Evolutionary conservation across 2,797 vertebrate genomes (phyloP).

Genomic region (Hyperoplus lanceolatus): DNA sequence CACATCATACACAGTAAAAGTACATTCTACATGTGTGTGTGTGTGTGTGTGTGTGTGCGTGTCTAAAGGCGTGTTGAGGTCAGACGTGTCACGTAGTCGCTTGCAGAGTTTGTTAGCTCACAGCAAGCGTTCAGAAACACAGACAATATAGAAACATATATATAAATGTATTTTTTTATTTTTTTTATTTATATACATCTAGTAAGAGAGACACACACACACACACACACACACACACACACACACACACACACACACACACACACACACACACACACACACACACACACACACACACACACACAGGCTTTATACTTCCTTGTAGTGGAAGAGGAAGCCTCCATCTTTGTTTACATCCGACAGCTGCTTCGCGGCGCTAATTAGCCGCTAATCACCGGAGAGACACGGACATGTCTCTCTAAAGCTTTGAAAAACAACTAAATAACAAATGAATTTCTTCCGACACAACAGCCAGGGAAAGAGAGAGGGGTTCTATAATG

Average conservation of each 20-base stretch:
- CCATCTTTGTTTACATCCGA: conserved; percentile 97
- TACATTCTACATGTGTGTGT: neutral
- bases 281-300: too few relatives aligned
- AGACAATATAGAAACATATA: too few relatives aligned
- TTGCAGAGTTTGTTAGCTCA: too few relatives aligned
- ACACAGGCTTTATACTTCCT: neutral
- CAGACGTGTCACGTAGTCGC: neutral
- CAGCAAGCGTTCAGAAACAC: too few relatives aligned
- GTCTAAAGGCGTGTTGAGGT: neutral
- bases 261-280: too few relatives aligned
- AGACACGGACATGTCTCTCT: conserved; percentile 86
- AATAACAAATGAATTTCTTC: conserved; percentile 92
- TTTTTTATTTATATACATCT: too few relatives aligned
- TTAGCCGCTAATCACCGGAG: conserved; percentile 95
- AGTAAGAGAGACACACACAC: too few relatives aligned
- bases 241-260: too few relatives aligned
- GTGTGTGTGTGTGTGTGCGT: conserved; percentile 9
- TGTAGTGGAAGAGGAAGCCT: conserved; percentile 84
- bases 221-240: too few relatives aligned
- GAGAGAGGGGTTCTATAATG: neutral
- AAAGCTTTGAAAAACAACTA: conserved; percentile 90
- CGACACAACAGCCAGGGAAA: conserved; percentile 31
- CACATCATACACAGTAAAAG: neutral
- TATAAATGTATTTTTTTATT: too few relatives aligned
- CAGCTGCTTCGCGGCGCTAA: conserved; percentile 96